These are phyloP conservation scores for Acromyrmex echinatior DNA, from an alignment of 1,140 invertebrate species.

Conservation along the genomic window DNA sequence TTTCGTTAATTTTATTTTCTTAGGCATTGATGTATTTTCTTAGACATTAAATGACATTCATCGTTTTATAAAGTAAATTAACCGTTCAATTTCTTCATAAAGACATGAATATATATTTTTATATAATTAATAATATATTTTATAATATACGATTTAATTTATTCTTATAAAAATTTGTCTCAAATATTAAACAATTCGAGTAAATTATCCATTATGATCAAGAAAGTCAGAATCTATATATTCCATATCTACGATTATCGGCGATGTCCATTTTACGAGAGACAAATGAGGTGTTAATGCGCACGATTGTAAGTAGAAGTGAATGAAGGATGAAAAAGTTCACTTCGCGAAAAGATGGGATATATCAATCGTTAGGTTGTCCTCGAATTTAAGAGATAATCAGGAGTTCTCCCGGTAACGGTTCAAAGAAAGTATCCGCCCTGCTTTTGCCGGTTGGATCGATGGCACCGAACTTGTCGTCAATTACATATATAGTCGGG, in stretches of 20 bases:
- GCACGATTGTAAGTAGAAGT: background rate
- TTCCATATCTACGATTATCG: background rate
- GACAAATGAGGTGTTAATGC: constrained; percentile 24
- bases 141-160: no score
- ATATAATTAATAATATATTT: background rate
- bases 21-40: background rate
- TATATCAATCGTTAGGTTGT: constrained; percentile 61
- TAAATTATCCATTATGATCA: background rate
- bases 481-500: constrained; percentile 8
- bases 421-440: constrained; percentile 51
- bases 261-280: background rate
- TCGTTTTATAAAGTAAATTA: background rate
- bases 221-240: background rate
- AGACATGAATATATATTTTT: background rate
- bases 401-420: background rate
- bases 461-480: constrained; percentile 61
- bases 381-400: constrained; percentile 59
- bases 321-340: constrained; percentile 44
- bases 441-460: constrained; percentile 50
- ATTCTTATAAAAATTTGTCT: background rate
- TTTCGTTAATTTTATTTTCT: background rate
- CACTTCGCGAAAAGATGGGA: background rate
- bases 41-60: background rate
- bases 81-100: background rate
- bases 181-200: background rate